Conservation (phyloP, 2,888 invertebrate species). For the Plutella xylostella region DNA sequence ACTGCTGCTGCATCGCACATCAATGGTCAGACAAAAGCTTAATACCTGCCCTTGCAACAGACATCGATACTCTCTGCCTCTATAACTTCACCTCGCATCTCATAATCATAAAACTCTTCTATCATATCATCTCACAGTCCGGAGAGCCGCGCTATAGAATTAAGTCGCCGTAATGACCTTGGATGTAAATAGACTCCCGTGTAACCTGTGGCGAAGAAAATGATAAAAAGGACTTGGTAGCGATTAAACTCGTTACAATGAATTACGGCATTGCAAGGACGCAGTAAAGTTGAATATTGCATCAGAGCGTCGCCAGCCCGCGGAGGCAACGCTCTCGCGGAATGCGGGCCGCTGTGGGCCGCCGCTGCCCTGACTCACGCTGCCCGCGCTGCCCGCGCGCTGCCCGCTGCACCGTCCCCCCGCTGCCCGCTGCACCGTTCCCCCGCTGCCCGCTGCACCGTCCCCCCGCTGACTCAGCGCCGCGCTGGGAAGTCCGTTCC, state of each 20-base stretch:
- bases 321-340: conserved; percentile 63
- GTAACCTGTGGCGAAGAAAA: conserved; percentile 45
- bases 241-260: conserved; percentile 63
- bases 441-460: neutral
- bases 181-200: conserved; percentile 29
- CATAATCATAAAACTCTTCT: conserved; percentile 7
- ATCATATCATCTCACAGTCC: conserved; percentile 33
- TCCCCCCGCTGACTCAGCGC: too few species aligned
- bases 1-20: too few species aligned
- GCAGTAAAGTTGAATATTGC: conserved; percentile 69
- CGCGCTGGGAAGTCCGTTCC: neutral
- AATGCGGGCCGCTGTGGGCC: conserved; percentile 38
- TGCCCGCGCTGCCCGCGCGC: conserved; percentile 19
- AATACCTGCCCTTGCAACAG: too few species aligned
- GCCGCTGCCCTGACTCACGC: conserved; percentile 25
- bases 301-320: conserved; percentile 53
- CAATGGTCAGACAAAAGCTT: too few species aligned
- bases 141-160: conserved; percentile 40
- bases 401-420: neutral
- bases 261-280: conserved; percentile 71
- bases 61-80: too few species aligned
- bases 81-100: too few species aligned
- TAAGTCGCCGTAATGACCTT: conserved; percentile 56
- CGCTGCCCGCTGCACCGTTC: conserved; percentile 22
- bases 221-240: conserved; percentile 52